Conservation (phyloP, 2,888 invertebrate species). For the Antheraea yamamai region DNA sequence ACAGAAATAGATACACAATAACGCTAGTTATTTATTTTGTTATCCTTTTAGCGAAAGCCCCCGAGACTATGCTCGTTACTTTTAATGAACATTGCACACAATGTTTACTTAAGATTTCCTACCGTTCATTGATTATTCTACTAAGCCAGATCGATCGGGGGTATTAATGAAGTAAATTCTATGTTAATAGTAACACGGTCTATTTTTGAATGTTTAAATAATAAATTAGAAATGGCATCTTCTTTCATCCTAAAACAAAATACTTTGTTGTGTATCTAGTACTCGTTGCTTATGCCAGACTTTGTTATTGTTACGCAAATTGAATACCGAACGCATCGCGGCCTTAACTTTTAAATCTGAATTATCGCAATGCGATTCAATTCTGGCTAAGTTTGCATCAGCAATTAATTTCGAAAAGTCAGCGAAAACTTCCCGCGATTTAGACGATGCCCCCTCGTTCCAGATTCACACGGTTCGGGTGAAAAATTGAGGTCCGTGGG, state of each 20-base stretch:
- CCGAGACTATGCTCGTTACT: conserved; percentile 52
- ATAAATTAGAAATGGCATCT: neutral
- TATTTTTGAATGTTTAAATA: neutral
- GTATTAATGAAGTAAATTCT: conserved; percentile 9
- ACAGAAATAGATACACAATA: conserved; percentile 72
- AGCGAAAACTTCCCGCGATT: conserved; percentile 54
- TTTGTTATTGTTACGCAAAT: neutral
- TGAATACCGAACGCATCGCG: neutral
- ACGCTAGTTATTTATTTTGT: conserved; percentile 65
- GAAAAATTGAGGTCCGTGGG: conserved; percentile 63
- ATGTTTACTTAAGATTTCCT: conserved; percentile 54
- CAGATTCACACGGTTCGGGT: conserved; percentile 71
- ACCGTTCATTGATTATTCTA: conserved; percentile 39
- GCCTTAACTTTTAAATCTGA: neutral
- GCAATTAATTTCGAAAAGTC: conserved; percentile 43
- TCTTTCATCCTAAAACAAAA: neutral
- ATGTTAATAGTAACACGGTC: neutral
- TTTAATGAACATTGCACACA: conserved; percentile 57
- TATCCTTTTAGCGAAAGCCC: conserved; percentile 69
- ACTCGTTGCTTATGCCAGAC: neutral
- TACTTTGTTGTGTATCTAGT: neutral
- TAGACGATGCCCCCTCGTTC: conserved; percentile 54
- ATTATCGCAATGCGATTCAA: conserved; percentile 15
- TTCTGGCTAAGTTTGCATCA: conserved; percentile 22
- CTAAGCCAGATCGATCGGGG: conserved; percentile 22